Conservation (phyloP, 2,113 vertebrate species). For the Pholis gunnellus region DNA sequence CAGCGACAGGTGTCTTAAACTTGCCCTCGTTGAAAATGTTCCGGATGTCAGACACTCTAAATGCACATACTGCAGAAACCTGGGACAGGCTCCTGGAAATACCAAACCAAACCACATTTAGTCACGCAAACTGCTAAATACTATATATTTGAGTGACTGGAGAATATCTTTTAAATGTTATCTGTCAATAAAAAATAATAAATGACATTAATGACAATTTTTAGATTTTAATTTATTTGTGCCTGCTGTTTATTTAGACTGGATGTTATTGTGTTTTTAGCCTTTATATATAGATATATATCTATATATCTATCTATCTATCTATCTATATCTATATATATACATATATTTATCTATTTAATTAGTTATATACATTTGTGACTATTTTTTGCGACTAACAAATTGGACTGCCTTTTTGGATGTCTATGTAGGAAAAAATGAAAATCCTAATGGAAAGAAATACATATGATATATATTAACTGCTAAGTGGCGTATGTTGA, state of each 20-base stretch:
- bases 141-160: background rate
- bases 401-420: background rate
- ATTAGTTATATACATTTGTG: too few relatives aligned
- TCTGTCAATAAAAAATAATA: constrained; percentile 2
- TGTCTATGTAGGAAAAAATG: background rate
- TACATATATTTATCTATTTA: too few relatives aligned
- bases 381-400: too few relatives aligned
- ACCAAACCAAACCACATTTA: constrained; percentile 5
- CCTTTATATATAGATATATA: background rate
- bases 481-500: background rate
- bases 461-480: background rate
- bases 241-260: background rate
- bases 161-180: background rate
- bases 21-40: constrained; percentile 82
- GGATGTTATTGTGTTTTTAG: background rate
- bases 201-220: background rate
- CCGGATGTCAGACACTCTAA: constrained; percentile 68
- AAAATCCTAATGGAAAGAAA: background rate
- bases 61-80: constrained; percentile 80
- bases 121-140: background rate
- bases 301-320: background rate
- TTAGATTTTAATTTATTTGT: background rate
- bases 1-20: constrained; percentile 79
- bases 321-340: too few relatives aligned
- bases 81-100: constrained; percentile 77